A percentile compares a stretch with the other conserved stretches of the same genome.
Conservation (phyloP, 2,888 invertebrate species). For the Epinotia bilunana region DNA sequence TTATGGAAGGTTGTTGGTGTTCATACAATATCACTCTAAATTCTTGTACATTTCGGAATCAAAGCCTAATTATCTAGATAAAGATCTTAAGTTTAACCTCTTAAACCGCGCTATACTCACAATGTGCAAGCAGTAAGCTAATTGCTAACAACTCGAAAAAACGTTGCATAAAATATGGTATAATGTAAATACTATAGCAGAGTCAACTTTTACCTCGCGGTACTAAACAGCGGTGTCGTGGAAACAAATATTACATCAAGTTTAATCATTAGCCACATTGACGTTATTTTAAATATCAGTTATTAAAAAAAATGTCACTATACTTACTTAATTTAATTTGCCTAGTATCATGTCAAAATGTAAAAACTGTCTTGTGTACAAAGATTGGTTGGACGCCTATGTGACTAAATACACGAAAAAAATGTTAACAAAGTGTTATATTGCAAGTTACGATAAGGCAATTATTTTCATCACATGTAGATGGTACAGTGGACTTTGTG, state of each 20-base stretch:
- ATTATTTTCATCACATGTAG: conserved; percentile 8
- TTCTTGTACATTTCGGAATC: conserved; percentile 40
- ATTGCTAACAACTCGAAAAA: conserved; percentile 36
- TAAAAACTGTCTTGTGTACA: not conserved
- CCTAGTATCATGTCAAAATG: not conserved
- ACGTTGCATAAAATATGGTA: conserved; percentile 38
- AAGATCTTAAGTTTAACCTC: conserved; percentile 32
- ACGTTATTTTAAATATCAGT: not conserved
- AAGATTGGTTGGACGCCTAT: not conserved
- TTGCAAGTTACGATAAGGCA: conserved; percentile 40
- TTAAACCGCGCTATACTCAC: conserved; percentile 25
- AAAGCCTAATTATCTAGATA: conserved; percentile 36
- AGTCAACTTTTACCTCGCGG: conserved; percentile 17
- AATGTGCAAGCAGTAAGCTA: conserved; percentile 32
- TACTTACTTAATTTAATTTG: not conserved
- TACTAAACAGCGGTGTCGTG: conserved; percentile 17
- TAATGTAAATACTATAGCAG: conserved; percentile 39
- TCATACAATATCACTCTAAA: conserved; percentile 42
- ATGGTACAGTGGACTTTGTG: conserved; percentile 14
- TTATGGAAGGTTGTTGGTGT: conserved; percentile 45
- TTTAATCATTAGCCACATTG: conserved; percentile 18
- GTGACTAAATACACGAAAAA: conserved; percentile 20
- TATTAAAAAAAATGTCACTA: not conserved
- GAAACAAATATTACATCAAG: conserved; percentile 26
- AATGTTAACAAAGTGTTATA: conserved; percentile 35